A percentile compares a stretch with the other conserved stretches of the same genome.
These are phyloP conservation scores for cattle (Bos taurus) DNA, from an alignment of 2,113 vertebrate genomes.

Conservation along the genomic window ARS-UCD2.0 NC_037344.1:64469501-64470000, in stretches of 20 bases:
- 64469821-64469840: background rate
- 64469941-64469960: background rate
- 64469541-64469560: conserved; percentile 55
- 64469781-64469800: conserved; percentile 63
- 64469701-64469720: conserved; percentile 74
- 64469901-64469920: background rate
- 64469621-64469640: background rate
- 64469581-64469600: conserved; percentile 58
- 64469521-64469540: conserved; percentile 52
- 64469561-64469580: conserved; percentile 71
- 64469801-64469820: background rate
- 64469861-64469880: background rate
- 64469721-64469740: conserved; percentile 70
- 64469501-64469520: conserved; percentile 7
- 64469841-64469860: background rate
- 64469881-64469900: background rate
- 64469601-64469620: conserved; percentile 18
- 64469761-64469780: conserved; percentile 63
- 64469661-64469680: conserved; percentile 58
- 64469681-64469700: conserved; percentile 69
- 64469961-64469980: background rate
- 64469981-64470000: background rate
- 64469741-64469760: conserved; percentile 52
- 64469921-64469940: background rate
- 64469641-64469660: conserved; percentile 23